Conservation (phyloP, 2,797 vertebrate genomes). For the Acipenser oxyrinchus region DNA sequence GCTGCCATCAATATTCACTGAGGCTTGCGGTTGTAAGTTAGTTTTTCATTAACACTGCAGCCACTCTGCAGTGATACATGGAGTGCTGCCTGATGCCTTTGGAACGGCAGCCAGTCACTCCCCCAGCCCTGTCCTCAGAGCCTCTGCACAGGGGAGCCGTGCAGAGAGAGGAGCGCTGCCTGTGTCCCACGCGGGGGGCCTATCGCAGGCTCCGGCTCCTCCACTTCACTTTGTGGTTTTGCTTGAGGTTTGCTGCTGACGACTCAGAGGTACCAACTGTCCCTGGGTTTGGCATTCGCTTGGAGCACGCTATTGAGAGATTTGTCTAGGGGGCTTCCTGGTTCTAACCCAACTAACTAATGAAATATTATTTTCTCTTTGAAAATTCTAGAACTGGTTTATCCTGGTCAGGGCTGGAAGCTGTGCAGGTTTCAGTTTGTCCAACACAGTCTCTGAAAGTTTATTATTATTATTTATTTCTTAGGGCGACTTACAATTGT, state of each 20-base stretch:
- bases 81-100: constrained; percentile 34
- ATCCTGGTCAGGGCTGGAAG: too few relatives aligned
- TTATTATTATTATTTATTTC: too few relatives aligned
- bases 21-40: constrained; percentile 33
- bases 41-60: constrained; percentile 41
- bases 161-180: too few relatives aligned
- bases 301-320: not conserved
- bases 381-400: too few relatives aligned
- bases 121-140: constrained; percentile 13
- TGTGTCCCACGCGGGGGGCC: too few relatives aligned
- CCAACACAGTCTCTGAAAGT: too few relatives aligned
- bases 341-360: too few relatives aligned
- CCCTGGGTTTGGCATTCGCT: not conserved
- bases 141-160: constrained; percentile 1
- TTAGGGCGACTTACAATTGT: too few relatives aligned
- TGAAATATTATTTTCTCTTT: too few relatives aligned
- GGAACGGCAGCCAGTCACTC: constrained; percentile 22
- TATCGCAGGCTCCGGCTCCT: not conserved
- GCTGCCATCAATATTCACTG: constrained; percentile 22
- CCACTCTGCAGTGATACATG: constrained; percentile 37
- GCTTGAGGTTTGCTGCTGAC: not conserved
- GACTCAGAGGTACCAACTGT: not conserved
- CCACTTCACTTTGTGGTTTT: not conserved
- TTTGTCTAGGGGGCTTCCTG: not conserved
- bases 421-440: too few relatives aligned